These are phyloP conservation scores for Sebastes glaucus DNA, from an alignment of 2,797 vertebrate species.

Conservation along the genomic window DNA sequence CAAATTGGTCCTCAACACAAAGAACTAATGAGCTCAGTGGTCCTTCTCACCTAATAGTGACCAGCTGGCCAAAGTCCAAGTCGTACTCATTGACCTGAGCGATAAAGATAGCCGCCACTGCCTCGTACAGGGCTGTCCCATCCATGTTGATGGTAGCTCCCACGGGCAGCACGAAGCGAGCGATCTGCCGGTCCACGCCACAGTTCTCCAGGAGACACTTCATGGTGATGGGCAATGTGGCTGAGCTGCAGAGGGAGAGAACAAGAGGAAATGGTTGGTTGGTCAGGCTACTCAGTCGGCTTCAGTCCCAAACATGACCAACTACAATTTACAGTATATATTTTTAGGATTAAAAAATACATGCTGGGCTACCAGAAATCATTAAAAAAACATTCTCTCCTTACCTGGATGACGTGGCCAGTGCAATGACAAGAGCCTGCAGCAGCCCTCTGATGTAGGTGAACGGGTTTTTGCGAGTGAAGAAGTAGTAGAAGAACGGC, in stretches of 20 bases:
- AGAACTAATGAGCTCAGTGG: not conserved
- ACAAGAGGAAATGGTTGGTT: not conserved
- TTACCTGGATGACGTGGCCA: conserved; percentile 92
- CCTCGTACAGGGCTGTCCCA: conserved; percentile 89
- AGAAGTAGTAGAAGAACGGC: conserved; percentile 84
- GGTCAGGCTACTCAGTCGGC: too few relatives aligned
- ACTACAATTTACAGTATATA: not conserved
- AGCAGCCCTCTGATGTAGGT: conserved; percentile 87
- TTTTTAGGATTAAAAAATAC: not conserved
- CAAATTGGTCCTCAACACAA: not conserved
- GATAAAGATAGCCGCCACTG: conserved; percentile 90
- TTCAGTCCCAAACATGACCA: not conserved
- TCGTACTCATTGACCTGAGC: conserved; percentile 93
- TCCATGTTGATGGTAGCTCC: conserved; percentile 94
- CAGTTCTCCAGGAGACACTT: conserved; percentile 94
- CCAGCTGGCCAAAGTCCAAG: conserved; percentile 89
- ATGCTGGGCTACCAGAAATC: not conserved
- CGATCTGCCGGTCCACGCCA: conserved; percentile 86
- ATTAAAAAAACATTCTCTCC: not conserved
- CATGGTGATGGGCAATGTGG: conserved; percentile 91
- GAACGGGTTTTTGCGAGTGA: conserved; percentile 90
- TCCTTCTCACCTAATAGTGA: conserved; percentile 87
- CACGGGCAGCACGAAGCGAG: conserved; percentile 89
- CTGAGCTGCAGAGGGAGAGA: conserved; percentile 77
- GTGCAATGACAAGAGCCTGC: conserved; percentile 90